Conservation (phyloP, 2,113 vertebrate species). For the Galeopterus variegatus region DNA sequence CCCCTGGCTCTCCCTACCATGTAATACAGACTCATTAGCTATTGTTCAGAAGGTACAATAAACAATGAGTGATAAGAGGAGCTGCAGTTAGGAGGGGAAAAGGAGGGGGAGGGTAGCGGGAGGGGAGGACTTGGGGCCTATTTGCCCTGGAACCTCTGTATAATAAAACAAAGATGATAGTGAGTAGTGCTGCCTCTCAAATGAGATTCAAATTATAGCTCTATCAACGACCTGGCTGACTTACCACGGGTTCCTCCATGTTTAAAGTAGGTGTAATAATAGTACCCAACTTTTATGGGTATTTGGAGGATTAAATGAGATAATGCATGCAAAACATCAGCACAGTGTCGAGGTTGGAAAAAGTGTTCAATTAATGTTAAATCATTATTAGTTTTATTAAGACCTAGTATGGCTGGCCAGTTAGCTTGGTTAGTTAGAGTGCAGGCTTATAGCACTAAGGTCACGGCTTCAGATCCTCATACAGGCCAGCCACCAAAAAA, state of each 20-base stretch:
- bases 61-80: slow-evolving; percentile 71
- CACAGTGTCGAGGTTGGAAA: not conserved
- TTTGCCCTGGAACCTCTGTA: not conserved
- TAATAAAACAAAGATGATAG: not conserved
- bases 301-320: slow-evolving; percentile 2
- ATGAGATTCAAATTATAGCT: slow-evolving; percentile 24
- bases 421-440: no score
- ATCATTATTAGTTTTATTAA: not conserved
- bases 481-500: no score
- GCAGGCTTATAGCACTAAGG: no score
- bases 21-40: slow-evolving; percentile 71
- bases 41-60: slow-evolving; percentile 77
- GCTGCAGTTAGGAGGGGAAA: not conserved
- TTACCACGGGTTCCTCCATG: not conserved
- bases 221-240: not conserved
- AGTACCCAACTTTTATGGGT: not conserved
- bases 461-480: no score
- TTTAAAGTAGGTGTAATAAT: not conserved
- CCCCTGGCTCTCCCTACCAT: slow-evolving; percentile 58
- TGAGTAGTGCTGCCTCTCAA: not conserved
- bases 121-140: not conserved
- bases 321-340: not conserved
- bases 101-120: rapidly evolving
- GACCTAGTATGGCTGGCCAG: no score
- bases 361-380: not conserved